Base-by-base conservation (phyloP, 2,113 vertebrate genomes). In the Xenopus tropicalis region DNA sequence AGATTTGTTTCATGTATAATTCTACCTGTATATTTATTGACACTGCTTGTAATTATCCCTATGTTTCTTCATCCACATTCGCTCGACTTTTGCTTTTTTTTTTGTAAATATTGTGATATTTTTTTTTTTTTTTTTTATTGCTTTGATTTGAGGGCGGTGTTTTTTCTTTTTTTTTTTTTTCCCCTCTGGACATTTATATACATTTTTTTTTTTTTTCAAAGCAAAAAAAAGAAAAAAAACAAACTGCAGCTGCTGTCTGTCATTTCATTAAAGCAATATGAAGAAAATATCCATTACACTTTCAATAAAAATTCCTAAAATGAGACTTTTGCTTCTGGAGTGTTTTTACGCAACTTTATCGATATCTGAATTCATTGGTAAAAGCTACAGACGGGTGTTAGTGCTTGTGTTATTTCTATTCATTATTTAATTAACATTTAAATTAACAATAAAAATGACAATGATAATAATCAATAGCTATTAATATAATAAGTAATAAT, bases 211-310 rank as follows among this genome's bases (percentile, higher is more conserved):
- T 83, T 82, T 85, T 58, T 82, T 79, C 78, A 83, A 78, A 80
- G 73, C 57, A 46, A 4, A 74, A 68, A 71, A 78, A 69, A 24
- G 57, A 84, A 81, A 86, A 84, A 81, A 86, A 86, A 87, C 92
- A 86, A 86, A 87, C 92, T 85, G 79, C 82, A 89, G 89, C 88
- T 90, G 90, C 90, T 88, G 85, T 91, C 90, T 89, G 85, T 91
- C 93, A 90, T 96, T 93, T 94, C 91, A 94, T 95, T 84, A 79
- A 88, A 91, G 92, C 91, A 91, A 93, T 94, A 92, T 90, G 88
- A 94, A 93, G 90, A 93, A 91, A 74, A 89, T 90, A 91, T 92
- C 90, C 90, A 93, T 93, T 90, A 91, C 81, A 84, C 93, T 93
- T 90, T 90, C 91, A 93, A 94, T 92, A 93, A 94, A 93, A 83